phyloP scores from a whole-genome alignment of 2,113 vertebrate species.

The Syngnathus typhle region DNA sequence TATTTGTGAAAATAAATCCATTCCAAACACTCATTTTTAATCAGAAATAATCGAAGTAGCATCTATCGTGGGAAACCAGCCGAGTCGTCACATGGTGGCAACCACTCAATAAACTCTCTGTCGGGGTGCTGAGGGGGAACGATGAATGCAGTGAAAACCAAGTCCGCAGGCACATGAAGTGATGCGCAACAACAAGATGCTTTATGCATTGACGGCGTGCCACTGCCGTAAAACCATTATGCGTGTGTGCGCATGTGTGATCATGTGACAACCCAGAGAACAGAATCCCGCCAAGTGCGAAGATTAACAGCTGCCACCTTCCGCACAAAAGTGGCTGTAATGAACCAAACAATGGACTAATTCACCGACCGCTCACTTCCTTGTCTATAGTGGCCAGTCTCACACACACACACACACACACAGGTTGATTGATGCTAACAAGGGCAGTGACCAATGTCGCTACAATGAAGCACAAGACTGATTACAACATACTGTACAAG shows the following conservation, averaged over 20 bases:
- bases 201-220: constrained; percentile 40
- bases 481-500: too few relatives aligned
- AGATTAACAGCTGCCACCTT: constrained; percentile 67
- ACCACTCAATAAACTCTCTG: constrained; percentile 39
- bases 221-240: constrained; percentile 21
- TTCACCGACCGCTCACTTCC: constrained; percentile 55
- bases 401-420: constrained; percentile 16
- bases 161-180: constrained; percentile 15
- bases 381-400: constrained; percentile 49
- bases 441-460: neutral
- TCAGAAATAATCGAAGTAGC: too few relatives aligned
- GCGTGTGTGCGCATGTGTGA: neutral
- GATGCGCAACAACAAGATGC: constrained; percentile 38
- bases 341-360: constrained; percentile 62
- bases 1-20: too few relatives aligned
- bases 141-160: neutral
- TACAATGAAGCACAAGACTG: neutral
- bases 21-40: too few relatives aligned
- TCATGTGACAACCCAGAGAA: constrained; percentile 38
- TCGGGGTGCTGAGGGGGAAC: constrained; percentile 21
- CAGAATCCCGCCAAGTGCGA: constrained; percentile 41
- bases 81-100: constrained; percentile 25
- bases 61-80: neutral
- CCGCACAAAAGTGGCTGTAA: constrained; percentile 62
- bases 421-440: neutral